Percentiles rank a stretch among this genome's conserved stretches.
Conservation (phyloP, 2,797 vertebrate genomes). For the Chelonia mydas region DNA sequence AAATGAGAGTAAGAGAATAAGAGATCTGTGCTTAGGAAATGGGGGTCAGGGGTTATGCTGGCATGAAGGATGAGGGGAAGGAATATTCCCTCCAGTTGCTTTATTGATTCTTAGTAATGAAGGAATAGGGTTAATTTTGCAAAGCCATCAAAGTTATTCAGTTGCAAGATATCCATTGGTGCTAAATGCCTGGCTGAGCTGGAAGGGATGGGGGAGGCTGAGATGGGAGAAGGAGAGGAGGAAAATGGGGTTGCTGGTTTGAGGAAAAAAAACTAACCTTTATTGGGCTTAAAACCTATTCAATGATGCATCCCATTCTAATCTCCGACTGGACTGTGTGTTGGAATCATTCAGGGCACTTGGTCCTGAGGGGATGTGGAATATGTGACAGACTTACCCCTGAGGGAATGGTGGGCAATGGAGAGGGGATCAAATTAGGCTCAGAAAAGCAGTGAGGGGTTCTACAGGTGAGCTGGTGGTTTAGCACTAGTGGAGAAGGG, state of each 20-base stretch:
- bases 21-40: background rate
- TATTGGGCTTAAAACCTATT: background rate
- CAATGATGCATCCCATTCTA: background rate
- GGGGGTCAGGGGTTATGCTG: background rate
- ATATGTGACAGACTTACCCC: background rate
- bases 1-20: constrained; percentile 29
- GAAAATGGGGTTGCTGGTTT: background rate
- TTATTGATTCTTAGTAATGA: constrained; percentile 34
- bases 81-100: background rate
- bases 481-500: background rate
- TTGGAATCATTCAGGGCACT: background rate
- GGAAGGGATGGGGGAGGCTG: background rate
- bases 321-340: background rate
- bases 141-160: background rate
- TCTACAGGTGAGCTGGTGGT: background rate
- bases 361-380: background rate
- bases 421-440: background rate
- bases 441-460: background rate
- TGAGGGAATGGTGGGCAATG: background rate
- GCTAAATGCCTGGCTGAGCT: background rate
- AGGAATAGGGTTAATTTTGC: constrained; percentile 19
- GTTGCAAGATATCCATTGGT: background rate
- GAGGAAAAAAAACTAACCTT: background rate
- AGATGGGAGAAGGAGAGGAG: background rate
- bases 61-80: background rate